Percentiles rank a stretch among this genome's conserved stretches.
Conservation (phyloP, 1,140 invertebrate species). For the Potamilus streckersoni region DNA sequence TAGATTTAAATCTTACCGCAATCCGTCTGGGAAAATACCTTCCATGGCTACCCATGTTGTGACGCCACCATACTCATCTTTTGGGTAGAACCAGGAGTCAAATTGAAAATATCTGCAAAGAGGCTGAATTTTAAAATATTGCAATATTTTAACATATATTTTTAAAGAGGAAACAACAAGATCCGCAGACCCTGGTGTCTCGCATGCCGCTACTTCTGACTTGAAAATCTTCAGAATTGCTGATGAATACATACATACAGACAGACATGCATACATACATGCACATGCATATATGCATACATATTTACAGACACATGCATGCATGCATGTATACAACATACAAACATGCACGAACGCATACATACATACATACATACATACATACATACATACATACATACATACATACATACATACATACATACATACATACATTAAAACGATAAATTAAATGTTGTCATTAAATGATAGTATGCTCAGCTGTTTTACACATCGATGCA, state of each 20-base stretch:
- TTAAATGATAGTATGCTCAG: not conserved
- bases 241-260: not conserved
- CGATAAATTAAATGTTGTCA: not conserved
- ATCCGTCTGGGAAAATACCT: conserved; percentile 49
- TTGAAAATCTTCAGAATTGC: no score
- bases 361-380: no score
- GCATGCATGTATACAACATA: no score
- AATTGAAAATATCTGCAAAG: conserved; percentile 53
- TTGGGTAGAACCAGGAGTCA: conserved; percentile 61
- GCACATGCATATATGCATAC: no score
- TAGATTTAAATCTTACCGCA: conserved; percentile 26
- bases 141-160: not conserved
- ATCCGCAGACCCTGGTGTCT: not conserved
- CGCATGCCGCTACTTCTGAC: not conserved
- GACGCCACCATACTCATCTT: conserved; percentile 40
- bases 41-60: conserved; percentile 44
- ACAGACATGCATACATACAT: no score
- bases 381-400: no score
- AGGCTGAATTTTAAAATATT: not conserved
- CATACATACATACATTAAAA: not conserved
- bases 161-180: not conserved
- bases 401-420: no score
- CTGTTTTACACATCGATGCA: no score
- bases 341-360: no score
- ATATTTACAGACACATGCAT: no score